phyloP scores from a whole-genome alignment of 2,797 vertebrate species.

The Argyrosomus regius region DNA sequence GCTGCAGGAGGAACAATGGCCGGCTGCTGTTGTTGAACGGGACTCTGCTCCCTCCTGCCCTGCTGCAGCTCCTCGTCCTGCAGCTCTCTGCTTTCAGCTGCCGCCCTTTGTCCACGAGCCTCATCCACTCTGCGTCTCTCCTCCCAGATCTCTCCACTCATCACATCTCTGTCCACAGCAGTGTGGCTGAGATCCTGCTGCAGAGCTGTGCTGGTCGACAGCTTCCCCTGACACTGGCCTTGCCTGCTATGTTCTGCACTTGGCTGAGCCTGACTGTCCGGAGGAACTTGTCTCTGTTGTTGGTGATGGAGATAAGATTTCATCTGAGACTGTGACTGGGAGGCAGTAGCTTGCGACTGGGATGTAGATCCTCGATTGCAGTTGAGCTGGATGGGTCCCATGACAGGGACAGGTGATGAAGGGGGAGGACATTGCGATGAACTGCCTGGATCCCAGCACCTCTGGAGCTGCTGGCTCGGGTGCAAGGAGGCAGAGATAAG shows the following conservation, averaged over 20 bases:
- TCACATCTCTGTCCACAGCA: slow-evolving; percentile 56
- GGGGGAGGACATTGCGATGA: slow-evolving; percentile 78
- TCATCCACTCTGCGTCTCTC: slow-evolving; percentile 56
- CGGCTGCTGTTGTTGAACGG: slow-evolving; percentile 53
- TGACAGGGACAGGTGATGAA: slow-evolving; percentile 63
- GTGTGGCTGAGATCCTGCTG: slow-evolving; percentile 58
- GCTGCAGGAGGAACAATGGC: slow-evolving; percentile 36
- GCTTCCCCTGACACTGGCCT: slow-evolving; percentile 67
- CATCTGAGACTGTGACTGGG: slow-evolving; percentile 62
- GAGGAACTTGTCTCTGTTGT: slow-evolving; percentile 82
- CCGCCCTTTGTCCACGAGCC: slow-evolving; percentile 38
- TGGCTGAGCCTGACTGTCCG: slow-evolving; percentile 82
- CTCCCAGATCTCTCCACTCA: slow-evolving; percentile 61
- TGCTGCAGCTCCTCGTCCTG: slow-evolving; percentile 51
- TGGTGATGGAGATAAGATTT: slow-evolving; percentile 74
- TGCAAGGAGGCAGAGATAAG: slow-evolving; percentile 74
- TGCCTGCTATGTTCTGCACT: slow-evolving; percentile 75
- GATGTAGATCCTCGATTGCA: slow-evolving; percentile 53
- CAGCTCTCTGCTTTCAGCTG: slow-evolving; percentile 52
- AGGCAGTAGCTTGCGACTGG: slow-evolving; percentile 44
- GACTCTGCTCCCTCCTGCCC: slow-evolving; percentile 54
- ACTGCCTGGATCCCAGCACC: slow-evolving; percentile 76
- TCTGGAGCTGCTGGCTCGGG: slow-evolving; percentile 76
- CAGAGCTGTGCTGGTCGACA: slow-evolving; percentile 64
- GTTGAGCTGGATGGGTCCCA: slow-evolving; percentile 61